Conservation (phyloP, 30 jellyfish, hydroid and myxozoan species). For the Turritopsis rubra region DNA sequence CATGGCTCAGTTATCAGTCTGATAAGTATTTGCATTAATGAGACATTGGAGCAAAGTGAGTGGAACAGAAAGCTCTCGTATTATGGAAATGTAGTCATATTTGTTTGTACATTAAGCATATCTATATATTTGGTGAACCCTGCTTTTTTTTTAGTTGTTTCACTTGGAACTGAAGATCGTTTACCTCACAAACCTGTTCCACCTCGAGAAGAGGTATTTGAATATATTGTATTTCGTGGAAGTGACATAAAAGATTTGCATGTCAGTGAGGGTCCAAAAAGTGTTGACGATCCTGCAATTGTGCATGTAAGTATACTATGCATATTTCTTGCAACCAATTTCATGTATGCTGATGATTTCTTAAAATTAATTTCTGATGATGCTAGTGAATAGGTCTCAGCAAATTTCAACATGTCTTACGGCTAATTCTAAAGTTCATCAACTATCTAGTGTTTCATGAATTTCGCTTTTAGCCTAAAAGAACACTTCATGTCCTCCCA, state of each 20-base stretch:
- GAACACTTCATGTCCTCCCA: not conserved
- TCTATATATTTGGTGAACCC: too few species aligned
- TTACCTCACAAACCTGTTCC: conserved; percentile 59
- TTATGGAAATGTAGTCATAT: too few species aligned
- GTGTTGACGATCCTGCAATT: conserved; percentile 85
- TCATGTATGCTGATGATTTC: too few species aligned
- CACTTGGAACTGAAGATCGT: conserved; percentile 85
- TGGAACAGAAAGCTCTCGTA: too few species aligned
- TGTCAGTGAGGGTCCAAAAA: conserved; percentile 75
- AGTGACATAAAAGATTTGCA: conserved; percentile 81
- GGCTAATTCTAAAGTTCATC: not conserved
- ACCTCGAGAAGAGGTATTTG: conserved; percentile 77
- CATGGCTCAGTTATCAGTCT: too few species aligned
- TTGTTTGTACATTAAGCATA: too few species aligned
- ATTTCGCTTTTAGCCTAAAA: not conserved
- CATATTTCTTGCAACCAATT: too few species aligned
- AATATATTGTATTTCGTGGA: conserved; percentile 84
- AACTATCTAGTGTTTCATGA: not conserved
- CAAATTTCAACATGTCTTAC: not conserved
- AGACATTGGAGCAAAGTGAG: too few species aligned
- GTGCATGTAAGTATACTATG: conserved; percentile 52
- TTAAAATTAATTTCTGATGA: too few species aligned
- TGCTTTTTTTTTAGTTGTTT: conserved; percentile 66
- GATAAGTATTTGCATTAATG: too few species aligned
- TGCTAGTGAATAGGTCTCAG: not conserved